Base-by-base conservation (phyloP, 2,888 invertebrate species). In the Liodrosophila aerea region DNA sequence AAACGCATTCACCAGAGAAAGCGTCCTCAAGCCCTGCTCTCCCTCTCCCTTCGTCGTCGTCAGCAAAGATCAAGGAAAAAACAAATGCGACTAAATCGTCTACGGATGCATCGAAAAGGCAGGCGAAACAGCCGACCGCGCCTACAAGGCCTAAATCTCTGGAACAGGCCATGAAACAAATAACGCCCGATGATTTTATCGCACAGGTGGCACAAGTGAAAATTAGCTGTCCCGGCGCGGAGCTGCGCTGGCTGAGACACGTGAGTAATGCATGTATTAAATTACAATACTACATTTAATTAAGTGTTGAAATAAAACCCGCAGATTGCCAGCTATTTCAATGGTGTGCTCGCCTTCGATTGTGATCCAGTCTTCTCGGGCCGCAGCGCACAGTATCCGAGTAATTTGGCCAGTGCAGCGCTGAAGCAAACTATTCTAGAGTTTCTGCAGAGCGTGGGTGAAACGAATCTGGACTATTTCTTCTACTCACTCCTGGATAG, bases 181-280 rank as follows among this genome's bases (percentile, higher is more conserved):
- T 95, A 75, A 92, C 93, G 65, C 87, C 91, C 5, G 91, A 92
- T 8, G 94, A 94, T 56, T 90, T 92, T 66, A 89, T 89, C 47
- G 88, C 89, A 44, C 84, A 92, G 39, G 87, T 92, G 74, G 91
- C 93, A 57, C 91, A 92, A 13, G 92, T 93, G 45, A 93, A 93
- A 87, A 81, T 91, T 1, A 91, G 92, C 58, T 95, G 93, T 88
- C 93, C 94, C 0, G 94, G 93, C 33, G 93, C 93, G n/a, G 94
- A 95, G 5, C 88, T 93, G 31, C 90, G 93, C 16, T 93, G 95
- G 94, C 85, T 95, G 18, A 94, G 94, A 85, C 94, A 94, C 85
- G 91, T 95, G 44, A 92, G 93, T 5, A 33, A n/a, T n/a, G n/a
- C n/a, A n/a, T n/a, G n/a, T n/a, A n/a, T n/a, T n/a, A n/a, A n/a